A percentile compares a stretch with the other conserved stretches of the same genome.
These are phyloP conservation scores for Solen grandis DNA, from an alignment of 1,140 invertebrate species.

Conservation along the genomic window DNA sequence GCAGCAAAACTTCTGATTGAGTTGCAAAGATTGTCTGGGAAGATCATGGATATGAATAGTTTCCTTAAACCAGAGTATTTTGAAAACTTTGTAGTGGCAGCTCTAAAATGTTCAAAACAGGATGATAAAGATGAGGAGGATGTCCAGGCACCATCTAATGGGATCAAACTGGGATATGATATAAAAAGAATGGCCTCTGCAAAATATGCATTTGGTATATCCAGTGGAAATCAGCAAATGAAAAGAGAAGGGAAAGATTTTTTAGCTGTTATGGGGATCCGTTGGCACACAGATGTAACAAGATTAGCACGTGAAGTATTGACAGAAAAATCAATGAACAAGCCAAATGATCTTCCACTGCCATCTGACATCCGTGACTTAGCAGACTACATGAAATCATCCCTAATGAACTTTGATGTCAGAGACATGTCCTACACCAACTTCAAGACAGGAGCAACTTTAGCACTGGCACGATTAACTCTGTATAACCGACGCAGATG, in stretches of 20 bases:
- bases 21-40: too few relatives aligned
- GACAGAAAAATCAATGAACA: neutral
- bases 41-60: neutral
- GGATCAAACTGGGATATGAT: slow-evolving; percentile 35
- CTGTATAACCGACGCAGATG: slow-evolving; percentile 6
- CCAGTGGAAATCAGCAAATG: neutral
- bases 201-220: slow-evolving; percentile 32
- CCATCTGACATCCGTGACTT: neutral
- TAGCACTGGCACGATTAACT: neutral
- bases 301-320: neutral
- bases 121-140: slow-evolving; percentile 30
- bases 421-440: neutral
- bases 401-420: neutral
- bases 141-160: slow-evolving; percentile 36
- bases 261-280: slow-evolving; percentile 27
- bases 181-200: slow-evolving; percentile 21
- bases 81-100: neutral
- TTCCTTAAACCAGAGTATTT: neutral
- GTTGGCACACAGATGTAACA: slow-evolving; percentile 12
- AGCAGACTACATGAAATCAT: neutral
- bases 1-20: too few relatives aligned
- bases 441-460: neutral
- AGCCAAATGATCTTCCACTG: neutral
- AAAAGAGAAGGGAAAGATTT: neutral
- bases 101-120: neutral